phyloP scores from a whole-genome alignment of 2,888 invertebrate species.

The Phyllotreta cruciferae region DNA sequence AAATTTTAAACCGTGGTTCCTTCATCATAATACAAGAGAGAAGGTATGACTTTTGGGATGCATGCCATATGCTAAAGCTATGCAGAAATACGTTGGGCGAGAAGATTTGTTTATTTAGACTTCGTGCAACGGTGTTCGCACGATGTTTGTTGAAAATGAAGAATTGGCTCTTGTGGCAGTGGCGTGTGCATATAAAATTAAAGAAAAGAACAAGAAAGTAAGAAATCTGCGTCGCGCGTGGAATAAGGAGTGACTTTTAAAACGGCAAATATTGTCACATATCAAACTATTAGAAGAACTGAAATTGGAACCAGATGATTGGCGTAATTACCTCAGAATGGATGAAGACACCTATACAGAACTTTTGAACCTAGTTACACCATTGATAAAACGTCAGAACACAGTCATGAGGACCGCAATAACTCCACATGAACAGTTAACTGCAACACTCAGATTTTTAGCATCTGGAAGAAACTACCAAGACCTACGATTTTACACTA shows the following conservation, averaged over 20 bases:
- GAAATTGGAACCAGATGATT: constrained; percentile 39
- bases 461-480: constrained; percentile 41
- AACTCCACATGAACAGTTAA: constrained; percentile 38
- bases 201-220: neutral
- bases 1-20: too few relatives aligned
- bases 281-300: constrained; percentile 31
- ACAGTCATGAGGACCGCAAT: constrained; percentile 40
- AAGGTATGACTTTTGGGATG: too few relatives aligned
- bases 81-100: too few relatives aligned
- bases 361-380: constrained; percentile 40
- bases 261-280: constrained; percentile 26
- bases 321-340: constrained; percentile 44
- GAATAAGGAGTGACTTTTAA: constrained; percentile 29
- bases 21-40: too few relatives aligned
- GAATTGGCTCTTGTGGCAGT: too few relatives aligned
- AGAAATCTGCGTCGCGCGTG: neutral
- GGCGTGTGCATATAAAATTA: too few relatives aligned
- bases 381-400: constrained; percentile 39
- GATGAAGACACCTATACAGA: constrained; percentile 38
- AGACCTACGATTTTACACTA: constrained; percentile 26
- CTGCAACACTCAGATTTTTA: constrained; percentile 34
- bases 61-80: too few relatives aligned
- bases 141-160: too few relatives aligned
- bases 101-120: too few relatives aligned
- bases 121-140: too few relatives aligned